Evolutionary conservation across 92 coral and sea anemone species (phyloP), one percentile per base, ranked within the genome.

Genomic region (Heteractis magnifica): DNA sequence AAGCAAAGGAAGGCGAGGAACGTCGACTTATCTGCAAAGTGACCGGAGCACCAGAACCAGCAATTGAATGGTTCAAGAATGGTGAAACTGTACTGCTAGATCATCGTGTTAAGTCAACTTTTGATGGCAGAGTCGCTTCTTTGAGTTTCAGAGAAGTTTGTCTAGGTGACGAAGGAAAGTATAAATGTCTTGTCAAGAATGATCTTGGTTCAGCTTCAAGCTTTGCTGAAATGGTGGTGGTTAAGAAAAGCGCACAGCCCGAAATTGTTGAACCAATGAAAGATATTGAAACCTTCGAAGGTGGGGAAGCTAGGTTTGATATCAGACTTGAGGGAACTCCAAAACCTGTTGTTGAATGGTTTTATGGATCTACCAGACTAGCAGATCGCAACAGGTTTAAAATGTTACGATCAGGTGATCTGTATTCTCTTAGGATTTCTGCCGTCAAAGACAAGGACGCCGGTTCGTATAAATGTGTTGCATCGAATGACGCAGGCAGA

Each of bases 281-380:
- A 65, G 89, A 90, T 78, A 83, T 92, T 55, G 83, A 77, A 60
- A 85, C 82, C 21, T 87, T 82, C n/a, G 89, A 83, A 52, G 91
- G 80, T 18, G 84, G 65, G 5, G 97, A 90, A 71, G 91, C 89
- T 71, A 68, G 90, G 41, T 94, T 93, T 81, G 97, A 93, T 80
- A 90, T 91, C n/a, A 89, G 90, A 15, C 86, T 95, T 49, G 76
- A 78, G 23, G 98, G 98, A 4, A 81, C 83, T 79, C 99, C 99
- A n/a, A 72, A 71, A 6, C 96, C 96, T 14, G 74, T 84, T 3
- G 88, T 92, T 26, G 90, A 90, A 21, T 92, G 96, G 96, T 88
- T 81, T 76, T 85, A 75, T 76, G 96, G 91, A 34, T 88, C 87
- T 20, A 77, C 78, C 53, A 90, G 65, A 62, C 52, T 90, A 50